Base-by-base conservation (phyloP, 2,797 vertebrate species). In the Pteronotus mesoamericanus region DNA sequence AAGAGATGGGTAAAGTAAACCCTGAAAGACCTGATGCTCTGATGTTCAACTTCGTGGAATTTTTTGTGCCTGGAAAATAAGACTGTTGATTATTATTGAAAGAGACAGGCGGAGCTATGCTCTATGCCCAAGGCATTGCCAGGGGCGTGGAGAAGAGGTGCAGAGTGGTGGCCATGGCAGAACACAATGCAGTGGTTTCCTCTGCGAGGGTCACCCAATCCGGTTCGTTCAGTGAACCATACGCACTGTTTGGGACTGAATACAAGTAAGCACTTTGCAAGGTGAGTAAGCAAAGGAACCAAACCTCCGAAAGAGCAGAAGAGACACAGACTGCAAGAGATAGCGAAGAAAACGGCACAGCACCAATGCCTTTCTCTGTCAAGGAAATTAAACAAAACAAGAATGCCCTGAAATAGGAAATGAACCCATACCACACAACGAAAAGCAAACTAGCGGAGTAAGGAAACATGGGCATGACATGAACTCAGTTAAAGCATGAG, bases 81-180 rank as follows among this genome's bases (percentile, higher is more conserved):
- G 32, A 44, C 12, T 77, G 4, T 37, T 74, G 79, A 78, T 74
- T 88, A 68, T 66, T 51, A 42, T 9, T 44, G 37, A 57, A 46
- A 64, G 2, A 44, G 48, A 64, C 46, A 91, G 29, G 15, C 37
- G 64, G 84, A 79, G 14, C 57, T 34, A 59, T 19, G 26, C 68
- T 32, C 66, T 9, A 16, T 9, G 44, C 2, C 4, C 12, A 39
- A 74, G 12, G 2, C 57, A 72, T 12, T 4, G 3, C 78, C 53
- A 59, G 68, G 21, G 51, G 12, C 24, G 3, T 7, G 24, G 32
- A 42, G 89, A 82, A 74, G 44, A 22, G 19, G 14, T 29, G 53
- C 2, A 37, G 24, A 55, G 4, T 21, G 34, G 39, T 0, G 0
- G 59, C 1, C 1, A 55, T 3, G 5, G 18, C 5, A 37, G 32